These are phyloP conservation scores for Chamaea fasciata DNA, from an alignment of 2,113 vertebrate species.

Conservation along the genomic window DNA sequence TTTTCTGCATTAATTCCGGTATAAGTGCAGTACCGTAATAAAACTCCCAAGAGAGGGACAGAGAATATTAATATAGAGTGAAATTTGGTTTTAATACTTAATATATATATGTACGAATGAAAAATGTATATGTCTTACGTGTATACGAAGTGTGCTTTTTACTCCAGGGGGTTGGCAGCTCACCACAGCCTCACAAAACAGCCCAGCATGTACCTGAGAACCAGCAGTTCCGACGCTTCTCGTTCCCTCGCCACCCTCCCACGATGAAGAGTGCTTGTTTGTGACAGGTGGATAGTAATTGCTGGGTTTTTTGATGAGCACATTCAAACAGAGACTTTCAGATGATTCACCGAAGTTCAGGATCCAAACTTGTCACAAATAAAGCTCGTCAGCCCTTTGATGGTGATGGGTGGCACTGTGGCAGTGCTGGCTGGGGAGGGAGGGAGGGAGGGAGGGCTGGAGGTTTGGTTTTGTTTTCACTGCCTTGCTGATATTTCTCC, in stretches of 20 bases:
- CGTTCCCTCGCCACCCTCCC: not conserved
- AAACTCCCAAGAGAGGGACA: not conserved
- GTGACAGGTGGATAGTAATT: not conserved
- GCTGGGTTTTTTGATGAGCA: not conserved
- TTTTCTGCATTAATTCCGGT: not conserved
- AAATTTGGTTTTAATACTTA: not conserved
- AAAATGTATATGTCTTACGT: not conserved
- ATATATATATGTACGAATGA: not conserved
- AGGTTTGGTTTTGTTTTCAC: not conserved
- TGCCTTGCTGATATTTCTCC: not conserved
- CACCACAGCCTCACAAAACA: not conserved
- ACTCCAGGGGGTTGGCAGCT: not conserved
- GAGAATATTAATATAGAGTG: not conserved
- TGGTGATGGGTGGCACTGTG: not conserved
- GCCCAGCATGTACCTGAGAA: accelerated
- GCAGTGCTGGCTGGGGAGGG: not conserved
- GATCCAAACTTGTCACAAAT: not conserved
- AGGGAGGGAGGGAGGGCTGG: not conserved
- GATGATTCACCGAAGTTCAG: not conserved
- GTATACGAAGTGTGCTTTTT: not conserved
- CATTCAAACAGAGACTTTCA: not conserved
- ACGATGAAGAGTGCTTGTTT: not conserved
- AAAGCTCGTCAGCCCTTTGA: not conserved
- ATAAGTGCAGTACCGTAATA: not conserved
- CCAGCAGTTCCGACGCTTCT: not conserved